A percentile compares a stretch with the other conserved stretches of the same genome.
Conservation (phyloP, 1,140 invertebrate species). For the Goniozus legneri region DNA sequence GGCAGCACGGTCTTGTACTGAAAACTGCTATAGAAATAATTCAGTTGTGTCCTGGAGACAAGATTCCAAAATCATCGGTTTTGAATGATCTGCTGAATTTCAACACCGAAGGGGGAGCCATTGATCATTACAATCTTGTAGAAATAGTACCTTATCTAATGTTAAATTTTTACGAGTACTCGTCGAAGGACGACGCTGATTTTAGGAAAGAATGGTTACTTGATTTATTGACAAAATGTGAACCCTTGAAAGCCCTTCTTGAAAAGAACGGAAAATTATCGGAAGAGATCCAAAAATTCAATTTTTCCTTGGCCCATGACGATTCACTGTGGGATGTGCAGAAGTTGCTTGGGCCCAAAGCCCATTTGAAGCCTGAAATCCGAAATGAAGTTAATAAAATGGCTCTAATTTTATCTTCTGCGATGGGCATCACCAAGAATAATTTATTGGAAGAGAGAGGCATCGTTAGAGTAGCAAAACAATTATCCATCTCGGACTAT, state of each 20-base stretch:
- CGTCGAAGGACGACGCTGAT: constrained; percentile 23
- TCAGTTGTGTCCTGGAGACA: background rate
- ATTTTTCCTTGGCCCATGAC: constrained; percentile 10
- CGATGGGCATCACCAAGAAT: background rate
- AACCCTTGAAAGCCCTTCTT: constrained; percentile 8
- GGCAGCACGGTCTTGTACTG: constrained; percentile 41
- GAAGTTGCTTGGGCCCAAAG: constrained; percentile 4
- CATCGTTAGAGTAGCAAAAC: constrained; percentile 21
- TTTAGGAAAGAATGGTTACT: constrained; percentile 28
- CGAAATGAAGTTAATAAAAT: constrained; percentile 28
- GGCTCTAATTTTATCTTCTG: constrained; percentile 28
- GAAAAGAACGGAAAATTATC: constrained; percentile 13
- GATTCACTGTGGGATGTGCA: constrained; percentile 21
- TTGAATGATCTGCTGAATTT: too few relatives aligned
- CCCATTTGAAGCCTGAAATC: background rate
- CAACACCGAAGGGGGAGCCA: too few relatives aligned
- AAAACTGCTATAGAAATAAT: constrained; percentile 7
- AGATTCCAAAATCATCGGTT: constrained; percentile 5
- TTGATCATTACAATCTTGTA: constrained; percentile 20
- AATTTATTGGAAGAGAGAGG: constrained; percentile 4
- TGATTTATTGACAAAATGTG: constrained; percentile 10
- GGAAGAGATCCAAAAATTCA: constrained; percentile 17
- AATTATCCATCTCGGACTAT: constrained; percentile 37
- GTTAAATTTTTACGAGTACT: constrained; percentile 42
- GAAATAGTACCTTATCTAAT: constrained; percentile 34